Evolutionary conservation across 2,888 invertebrate species (phyloP), one percentile per base, ranked within the genome.

Genomic region (Lasioglossum pauxillum): DNA sequence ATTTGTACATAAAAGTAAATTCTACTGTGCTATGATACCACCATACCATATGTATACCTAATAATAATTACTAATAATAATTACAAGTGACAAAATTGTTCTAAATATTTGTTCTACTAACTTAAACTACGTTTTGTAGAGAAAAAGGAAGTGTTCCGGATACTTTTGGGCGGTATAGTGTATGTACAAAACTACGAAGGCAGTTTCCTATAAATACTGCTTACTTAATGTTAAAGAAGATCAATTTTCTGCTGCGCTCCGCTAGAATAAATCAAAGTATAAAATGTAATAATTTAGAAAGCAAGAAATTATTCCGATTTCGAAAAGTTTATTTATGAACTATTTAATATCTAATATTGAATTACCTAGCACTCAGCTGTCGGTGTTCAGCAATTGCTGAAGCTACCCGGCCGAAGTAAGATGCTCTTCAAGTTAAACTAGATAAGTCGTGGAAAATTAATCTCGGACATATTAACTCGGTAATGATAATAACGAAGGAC

Each of bases 361-460:
- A 83, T 79, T 69, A 80, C 16, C 27, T 23, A 44, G 44, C 19
- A 67, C 53, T 69, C 31, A 35, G 7, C 60, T 81, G 60, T 46
- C 41, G 12, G 60, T 64, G 76, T 76, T 84, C 64, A 27, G 73
- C 69, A 38, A 74, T 60, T 69, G 67, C 78, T 73, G 16, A 14
- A 64, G 27, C 5, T 83, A 57, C 44, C 64, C 69, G 31, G 41
- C 35, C 57, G 74, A 76, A 79, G 81, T 76, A 80, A 90, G 84
- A 86, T 69, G 60, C 60, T 78, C 79, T 86, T 67, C 44, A 79
- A 88, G 82, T 84, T 86, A 83, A 88, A 87, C 84, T 80, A 78
- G 79, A 88, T 88, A 89, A 88, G 84, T 86, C 83, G 80, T 49
- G 80, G 80, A 82, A 86, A 87, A 90, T 90, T 83, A 90, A 88